A percentile compares a stretch with the other conserved stretches of the same genome.
phyloP scores from a whole-genome alignment of 35 echinoderm and acorn worm genomes.

The Anneissia japonica region DNA sequence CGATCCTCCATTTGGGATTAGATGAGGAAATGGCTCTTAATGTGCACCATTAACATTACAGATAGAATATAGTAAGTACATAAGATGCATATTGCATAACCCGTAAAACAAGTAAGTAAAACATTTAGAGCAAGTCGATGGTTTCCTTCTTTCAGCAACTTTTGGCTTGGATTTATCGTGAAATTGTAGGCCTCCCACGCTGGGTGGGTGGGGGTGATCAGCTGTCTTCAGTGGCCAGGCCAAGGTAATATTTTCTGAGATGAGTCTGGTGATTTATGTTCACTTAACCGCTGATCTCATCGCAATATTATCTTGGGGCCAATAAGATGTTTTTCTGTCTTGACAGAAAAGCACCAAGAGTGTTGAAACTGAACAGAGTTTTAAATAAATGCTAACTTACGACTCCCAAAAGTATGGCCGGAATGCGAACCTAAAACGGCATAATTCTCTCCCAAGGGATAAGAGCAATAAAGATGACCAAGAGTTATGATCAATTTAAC shows the following conservation, averaged over 20 bases:
- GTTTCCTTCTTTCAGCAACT: too few relatives aligned
- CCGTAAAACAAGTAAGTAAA: too few relatives aligned
- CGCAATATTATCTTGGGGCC: neutral
- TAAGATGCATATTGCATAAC: too few relatives aligned
- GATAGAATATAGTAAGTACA: too few relatives aligned
- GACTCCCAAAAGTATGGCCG: neutral
- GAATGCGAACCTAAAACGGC: neutral
- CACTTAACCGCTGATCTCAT: neutral
- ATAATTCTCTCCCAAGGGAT: neutral
- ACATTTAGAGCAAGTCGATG: too few relatives aligned
- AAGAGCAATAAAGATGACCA: neutral
- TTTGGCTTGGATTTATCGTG: too few relatives aligned
- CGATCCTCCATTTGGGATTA: too few relatives aligned
- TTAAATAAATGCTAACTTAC: neutral
- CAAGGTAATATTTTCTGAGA: neutral
- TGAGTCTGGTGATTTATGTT: neutral
- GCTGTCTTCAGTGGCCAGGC: too few relatives aligned
- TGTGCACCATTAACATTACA: too few relatives aligned
- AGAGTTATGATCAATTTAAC: neutral
- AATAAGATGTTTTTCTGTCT: neutral
- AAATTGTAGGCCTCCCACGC: too few relatives aligned
- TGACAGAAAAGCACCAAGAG: neutral
- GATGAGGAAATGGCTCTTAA: too few relatives aligned
- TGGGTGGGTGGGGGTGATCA: too few relatives aligned
- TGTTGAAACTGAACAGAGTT: neutral